These are phyloP conservation scores for Falco berigora DNA, from an alignment of 2,797 vertebrate species.

Conservation along the genomic window DNA sequence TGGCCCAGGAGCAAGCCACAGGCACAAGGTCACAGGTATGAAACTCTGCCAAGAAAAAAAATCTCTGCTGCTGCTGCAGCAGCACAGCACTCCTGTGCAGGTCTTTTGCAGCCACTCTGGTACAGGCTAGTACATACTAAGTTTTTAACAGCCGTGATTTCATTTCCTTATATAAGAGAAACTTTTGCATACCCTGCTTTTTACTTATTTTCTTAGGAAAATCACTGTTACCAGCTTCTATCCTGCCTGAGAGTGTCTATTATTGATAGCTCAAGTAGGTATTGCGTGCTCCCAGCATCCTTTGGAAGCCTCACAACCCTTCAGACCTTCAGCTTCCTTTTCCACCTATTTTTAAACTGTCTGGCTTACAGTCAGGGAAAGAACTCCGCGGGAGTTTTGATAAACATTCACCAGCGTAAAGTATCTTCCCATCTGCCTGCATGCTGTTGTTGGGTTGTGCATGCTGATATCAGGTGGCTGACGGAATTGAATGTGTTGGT, in stretches of 20 bases:
- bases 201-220: not conserved
- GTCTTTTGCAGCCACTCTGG: not conserved
- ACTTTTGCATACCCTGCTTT: not conserved
- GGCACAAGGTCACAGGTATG: not conserved
- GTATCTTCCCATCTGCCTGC: not conserved
- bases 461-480: too few species aligned
- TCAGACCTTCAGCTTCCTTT: not conserved
- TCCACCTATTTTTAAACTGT: not conserved
- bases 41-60: not conserved
- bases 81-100: not conserved
- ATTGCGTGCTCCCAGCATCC: not conserved
- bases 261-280: not conserved
- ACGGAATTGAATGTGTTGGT: too few species aligned
- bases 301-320: not conserved
- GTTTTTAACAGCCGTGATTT: not conserved
- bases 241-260: not conserved
- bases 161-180: not conserved
- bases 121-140: too few species aligned
- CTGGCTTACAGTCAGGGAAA: not conserved
- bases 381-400: not conserved
- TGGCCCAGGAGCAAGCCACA: not conserved
- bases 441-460: not conserved
- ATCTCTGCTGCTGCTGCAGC: not conserved
- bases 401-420: not conserved
- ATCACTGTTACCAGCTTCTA: not conserved